A percentile compares a stretch with the other conserved stretches of the same genome.
Evolutionary conservation across 2,797 vertebrate genomes (phyloP).

Genomic region (Mallotus villosus): DNA sequence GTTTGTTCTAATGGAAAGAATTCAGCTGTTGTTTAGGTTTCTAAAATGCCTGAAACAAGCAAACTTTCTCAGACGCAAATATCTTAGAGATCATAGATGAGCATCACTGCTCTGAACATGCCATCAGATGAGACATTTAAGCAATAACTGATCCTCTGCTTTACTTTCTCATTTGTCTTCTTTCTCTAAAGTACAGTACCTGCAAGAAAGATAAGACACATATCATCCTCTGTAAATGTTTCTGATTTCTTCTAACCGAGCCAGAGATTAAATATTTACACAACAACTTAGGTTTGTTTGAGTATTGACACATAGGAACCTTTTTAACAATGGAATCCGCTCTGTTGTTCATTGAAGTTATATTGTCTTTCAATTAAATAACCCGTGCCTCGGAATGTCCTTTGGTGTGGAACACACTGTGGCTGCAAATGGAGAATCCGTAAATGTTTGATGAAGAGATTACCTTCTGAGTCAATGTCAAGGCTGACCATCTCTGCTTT

Average conservation of each 20-base stretch:
- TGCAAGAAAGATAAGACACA: neutral
- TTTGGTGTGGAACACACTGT: neutral
- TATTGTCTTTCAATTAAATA: neutral
- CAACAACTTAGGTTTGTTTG: neutral
- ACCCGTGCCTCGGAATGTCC: neutral
- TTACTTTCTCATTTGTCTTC: neutral
- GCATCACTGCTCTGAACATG: neutral
- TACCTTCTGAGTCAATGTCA: conserved; percentile 8
- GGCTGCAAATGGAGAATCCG: neutral
- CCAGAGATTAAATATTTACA: no score
- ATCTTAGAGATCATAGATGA: neutral
- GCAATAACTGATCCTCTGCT: no score
- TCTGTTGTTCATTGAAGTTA: neutral
- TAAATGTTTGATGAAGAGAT: conserved; percentile 2
- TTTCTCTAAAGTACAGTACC: neutral
- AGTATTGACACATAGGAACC: neutral
- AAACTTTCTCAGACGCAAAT: neutral
- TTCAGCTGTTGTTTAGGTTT: conserved; percentile 13
- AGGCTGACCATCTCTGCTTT: neutral
- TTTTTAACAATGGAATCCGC: neutral
- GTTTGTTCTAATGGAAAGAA: no score
- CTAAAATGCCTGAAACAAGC: neutral
- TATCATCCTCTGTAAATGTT: no score
- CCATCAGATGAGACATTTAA: neutral
- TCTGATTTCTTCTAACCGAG: no score